phyloP scores from a whole-genome alignment of 2,888 invertebrate genomes.

The Macrosoma leucophasiata region DNA sequence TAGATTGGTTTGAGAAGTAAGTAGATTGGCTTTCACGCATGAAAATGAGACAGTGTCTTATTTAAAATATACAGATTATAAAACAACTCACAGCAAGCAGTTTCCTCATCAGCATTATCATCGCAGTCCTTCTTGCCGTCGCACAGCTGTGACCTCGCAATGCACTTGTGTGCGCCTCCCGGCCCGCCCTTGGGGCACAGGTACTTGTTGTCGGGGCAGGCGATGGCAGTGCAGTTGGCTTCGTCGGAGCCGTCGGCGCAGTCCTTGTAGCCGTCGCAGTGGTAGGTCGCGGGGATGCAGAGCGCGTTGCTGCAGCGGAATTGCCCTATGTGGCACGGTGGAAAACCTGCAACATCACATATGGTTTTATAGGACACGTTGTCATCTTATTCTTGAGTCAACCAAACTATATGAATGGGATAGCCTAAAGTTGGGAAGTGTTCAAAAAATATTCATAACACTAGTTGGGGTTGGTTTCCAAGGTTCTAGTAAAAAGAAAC shows the following conservation, averaged over 20 bases:
- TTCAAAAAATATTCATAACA: no score
- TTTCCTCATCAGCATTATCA: conserved; percentile 92
- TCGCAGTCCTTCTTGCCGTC: conserved; percentile 94
- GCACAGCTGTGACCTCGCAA: conserved; percentile 90
- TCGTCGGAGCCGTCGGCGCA: conserved; percentile 95
- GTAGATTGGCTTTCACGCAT: no score
- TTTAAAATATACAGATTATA: no score
- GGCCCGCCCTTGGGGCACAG: conserved; percentile 85
- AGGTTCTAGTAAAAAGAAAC: no score
- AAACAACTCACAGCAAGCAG: conserved; percentile 87
- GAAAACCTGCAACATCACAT: conserved; percentile 83
- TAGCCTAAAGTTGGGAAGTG: no score
- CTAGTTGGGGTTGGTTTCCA: no score
- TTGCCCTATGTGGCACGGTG: conserved; percentile 91
- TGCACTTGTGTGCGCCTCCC: conserved; percentile 88
- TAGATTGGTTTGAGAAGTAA: no score
- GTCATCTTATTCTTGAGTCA: no score
- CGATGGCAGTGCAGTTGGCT: conserved; percentile 88
- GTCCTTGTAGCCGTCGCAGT: conserved; percentile 91
- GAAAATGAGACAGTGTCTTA: no score
- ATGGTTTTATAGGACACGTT: no score
- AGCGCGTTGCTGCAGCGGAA: conserved; percentile 94
- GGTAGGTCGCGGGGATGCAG: conserved; percentile 92
- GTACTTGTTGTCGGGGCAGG: conserved; percentile 94
- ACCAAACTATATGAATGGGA: no score